Conservation (phyloP, 92 coral and sea anemone genomes). For the Porites evermanni region DNA sequence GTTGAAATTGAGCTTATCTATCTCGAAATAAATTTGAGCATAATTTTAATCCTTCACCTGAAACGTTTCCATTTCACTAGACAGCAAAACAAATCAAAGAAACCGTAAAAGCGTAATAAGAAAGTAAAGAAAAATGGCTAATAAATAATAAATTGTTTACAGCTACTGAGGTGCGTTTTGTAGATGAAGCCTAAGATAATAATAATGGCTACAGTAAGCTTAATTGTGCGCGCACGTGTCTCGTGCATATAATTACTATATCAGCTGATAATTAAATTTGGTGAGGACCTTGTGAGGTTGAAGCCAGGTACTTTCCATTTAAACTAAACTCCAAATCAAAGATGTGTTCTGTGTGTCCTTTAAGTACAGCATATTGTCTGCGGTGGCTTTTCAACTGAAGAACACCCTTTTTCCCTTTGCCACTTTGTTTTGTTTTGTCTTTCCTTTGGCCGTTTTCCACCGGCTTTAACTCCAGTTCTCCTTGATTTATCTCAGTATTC, state of each 20-base stretch:
- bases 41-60: neutral
- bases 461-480: constrained; percentile 46
- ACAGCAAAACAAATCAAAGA: neutral
- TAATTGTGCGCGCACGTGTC: no score
- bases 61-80: neutral
- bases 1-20: neutral
- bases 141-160: constrained; percentile 44
- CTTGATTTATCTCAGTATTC: constrained; percentile 47
- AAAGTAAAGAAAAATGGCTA: neutral
- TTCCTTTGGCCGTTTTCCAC: constrained; percentile 55
- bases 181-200: neutral
- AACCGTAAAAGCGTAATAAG: neutral
- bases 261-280: neutral
- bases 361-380: constrained; percentile 84
- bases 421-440: constrained; percentile 41
- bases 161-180: neutral
- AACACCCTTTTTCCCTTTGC: constrained; percentile 56
- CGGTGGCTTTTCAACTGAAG: constrained; percentile 61
- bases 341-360: constrained; percentile 94
- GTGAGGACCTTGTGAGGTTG: constrained; percentile 87
- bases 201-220: neutral
- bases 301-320: constrained; percentile 92
- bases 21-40: neutral
- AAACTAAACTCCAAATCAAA: constrained; percentile 88
- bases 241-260: no score